These are phyloP conservation scores for Myrmecophaga tridactyla DNA, from an alignment of 2,113 vertebrate genomes.

Conservation along the genomic window DNA sequence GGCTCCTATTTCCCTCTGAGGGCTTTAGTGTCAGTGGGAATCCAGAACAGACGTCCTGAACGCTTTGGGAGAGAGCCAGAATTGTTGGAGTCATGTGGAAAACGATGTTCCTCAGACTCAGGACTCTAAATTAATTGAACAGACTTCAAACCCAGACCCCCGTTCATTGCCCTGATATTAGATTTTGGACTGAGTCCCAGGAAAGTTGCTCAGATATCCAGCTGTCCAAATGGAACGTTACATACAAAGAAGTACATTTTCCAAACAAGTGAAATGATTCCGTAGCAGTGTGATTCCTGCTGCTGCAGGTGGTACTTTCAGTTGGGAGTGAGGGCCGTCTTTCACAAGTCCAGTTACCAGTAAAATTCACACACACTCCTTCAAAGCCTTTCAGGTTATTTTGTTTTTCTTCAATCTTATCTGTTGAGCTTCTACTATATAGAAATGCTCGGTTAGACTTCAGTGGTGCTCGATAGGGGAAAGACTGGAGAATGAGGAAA, in stretches of 20 bases:
- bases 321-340: background rate
- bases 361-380: background rate
- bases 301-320: background rate
- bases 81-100: background rate
- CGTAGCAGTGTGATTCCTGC: background rate
- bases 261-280: background rate
- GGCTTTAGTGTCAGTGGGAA: background rate
- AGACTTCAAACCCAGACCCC: background rate
- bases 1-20: background rate
- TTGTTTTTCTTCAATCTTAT: background rate
- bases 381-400: background rate
- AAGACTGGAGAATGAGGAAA: background rate
- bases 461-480: background rate
- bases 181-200: background rate
- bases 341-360: background rate
- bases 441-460: background rate
- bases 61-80: background rate
- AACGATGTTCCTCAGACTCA: background rate
- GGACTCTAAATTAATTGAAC: background rate
- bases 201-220: background rate
- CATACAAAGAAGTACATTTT: constrained; percentile 19
- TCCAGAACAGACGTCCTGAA: background rate
- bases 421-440: background rate
- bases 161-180: background rate
- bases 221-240: constrained; percentile 4